phyloP scores from a whole-genome alignment of 2,888 invertebrate genomes.

The Tetragonisca angustula region DNA sequence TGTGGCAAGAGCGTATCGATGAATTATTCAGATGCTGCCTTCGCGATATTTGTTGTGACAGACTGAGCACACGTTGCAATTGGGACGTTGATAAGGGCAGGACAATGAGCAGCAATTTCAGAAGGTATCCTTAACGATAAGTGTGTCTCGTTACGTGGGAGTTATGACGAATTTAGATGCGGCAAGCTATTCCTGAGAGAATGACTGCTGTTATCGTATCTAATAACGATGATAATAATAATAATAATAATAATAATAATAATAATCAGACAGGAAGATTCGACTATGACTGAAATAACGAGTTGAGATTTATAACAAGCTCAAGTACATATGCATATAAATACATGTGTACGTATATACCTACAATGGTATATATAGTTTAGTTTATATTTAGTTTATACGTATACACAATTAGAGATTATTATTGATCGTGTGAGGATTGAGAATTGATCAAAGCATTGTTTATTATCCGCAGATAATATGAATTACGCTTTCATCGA shows the following conservation, averaged over 20 bases:
- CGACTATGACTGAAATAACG: slow-evolving; percentile 23
- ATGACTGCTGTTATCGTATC: slow-evolving; percentile 43
- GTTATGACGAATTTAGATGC: slow-evolving; percentile 77
- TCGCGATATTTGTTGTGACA: slow-evolving; percentile 39
- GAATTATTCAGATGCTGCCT: slow-evolving; percentile 79
- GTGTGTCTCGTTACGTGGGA: slow-evolving; percentile 79
- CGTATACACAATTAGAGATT: not conserved
- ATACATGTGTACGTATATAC: not conserved
- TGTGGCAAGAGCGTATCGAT: slow-evolving; percentile 52
- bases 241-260: slow-evolving; percentile 41
- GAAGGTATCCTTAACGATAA: slow-evolving; percentile 77
- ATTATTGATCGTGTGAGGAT: not conserved
- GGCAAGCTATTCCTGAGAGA: slow-evolving; percentile 49
- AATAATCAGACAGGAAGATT: slow-evolving; percentile 56
- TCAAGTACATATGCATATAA: too few species aligned
- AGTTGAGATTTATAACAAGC: not conserved
- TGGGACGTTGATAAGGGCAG: slow-evolving; percentile 69
- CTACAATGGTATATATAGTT: not conserved
- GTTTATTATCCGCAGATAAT: not conserved
- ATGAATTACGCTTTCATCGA: not conserved
- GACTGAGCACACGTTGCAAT: slow-evolving; percentile 48
- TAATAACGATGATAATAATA: slow-evolving; percentile 63
- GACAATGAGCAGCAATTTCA: slow-evolving; percentile 76
- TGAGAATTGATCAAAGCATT: not conserved
- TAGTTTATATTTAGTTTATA: not conserved